Evolutionary conservation across 2,113 vertebrate genomes (phyloP), one percentile per base, ranked within the genome.

Genomic region (Nesogale talazaci): DNA sequence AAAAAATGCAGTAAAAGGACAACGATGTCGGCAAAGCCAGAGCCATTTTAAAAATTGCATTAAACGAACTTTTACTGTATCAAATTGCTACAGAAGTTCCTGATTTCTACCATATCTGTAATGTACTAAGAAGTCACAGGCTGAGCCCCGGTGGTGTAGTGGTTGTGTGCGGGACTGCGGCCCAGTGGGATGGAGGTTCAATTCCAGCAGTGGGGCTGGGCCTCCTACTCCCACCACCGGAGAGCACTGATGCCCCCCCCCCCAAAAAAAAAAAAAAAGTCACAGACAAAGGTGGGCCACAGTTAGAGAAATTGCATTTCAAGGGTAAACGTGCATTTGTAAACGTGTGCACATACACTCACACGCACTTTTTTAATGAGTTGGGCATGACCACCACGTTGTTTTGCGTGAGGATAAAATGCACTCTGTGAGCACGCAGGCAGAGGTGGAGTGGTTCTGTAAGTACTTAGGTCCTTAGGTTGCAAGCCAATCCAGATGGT

Each of bases 401-500:
- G 29, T 56, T 46, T 76, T 42, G 38, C 38, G 70, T 92, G 90
- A n/a, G 46, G 86, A 90, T 83, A 81, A 88, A 93, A 61, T 86
- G 77, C 27, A 86, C 10, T 77, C 34, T 57, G 34, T 79, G 70
- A 94, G 63, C 65, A 92, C 12, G 93, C 88, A 29, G 61, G 83
- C 56, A 84, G 90, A 87, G 86, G 34, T 46, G 29, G 46, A 29
- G 16, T 74, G 88, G 42, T 90, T 83, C 80, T 83, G 46, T 36
- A 84, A 40, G 23, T 81, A 76, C 83, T 76, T 92, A 88, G 82
- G 59, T 92, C 27, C 46, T 87, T 76, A 79, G 78, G 31, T 92
- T 91, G 46, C 95, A 95, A 88, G 20, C 70, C 88, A 75, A 86
- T 86, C 90, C 52, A 86, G 42, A n/a, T 63, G 74, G 38, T 82